phyloP scores from a whole-genome alignment of 2,113 vertebrate genomes.

The Tricholaema leucomelas region DNA sequence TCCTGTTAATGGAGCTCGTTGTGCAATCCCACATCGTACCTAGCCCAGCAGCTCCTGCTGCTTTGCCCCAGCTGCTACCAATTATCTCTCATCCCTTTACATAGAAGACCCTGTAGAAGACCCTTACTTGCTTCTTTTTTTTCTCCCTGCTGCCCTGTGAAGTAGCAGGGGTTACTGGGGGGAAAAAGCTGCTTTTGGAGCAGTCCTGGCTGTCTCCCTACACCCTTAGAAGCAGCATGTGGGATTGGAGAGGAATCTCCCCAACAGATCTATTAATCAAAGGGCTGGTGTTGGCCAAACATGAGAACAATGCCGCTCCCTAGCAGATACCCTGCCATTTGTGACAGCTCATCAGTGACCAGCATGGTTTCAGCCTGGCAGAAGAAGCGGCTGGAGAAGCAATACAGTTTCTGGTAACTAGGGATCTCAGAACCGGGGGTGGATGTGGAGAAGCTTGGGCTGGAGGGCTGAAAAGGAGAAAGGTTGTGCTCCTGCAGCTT shows the following conservation, averaged over 20 bases:
- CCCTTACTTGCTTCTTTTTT: not conserved
- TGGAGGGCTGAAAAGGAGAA: accelerated
- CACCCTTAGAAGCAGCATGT: not conserved
- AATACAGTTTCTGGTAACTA: not conserved
- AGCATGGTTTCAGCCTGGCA: not conserved
- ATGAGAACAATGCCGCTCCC: not conserved
- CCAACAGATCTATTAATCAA: not conserved
- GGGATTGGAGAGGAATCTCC: not conserved
- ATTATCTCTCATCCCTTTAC: not conserved
- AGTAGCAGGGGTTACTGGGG: not conserved
- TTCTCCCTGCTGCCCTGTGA: not conserved
- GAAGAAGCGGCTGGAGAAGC: not conserved
- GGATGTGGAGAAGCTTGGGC: not conserved
- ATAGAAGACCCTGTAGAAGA: not conserved
- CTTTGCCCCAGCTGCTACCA: not conserved
- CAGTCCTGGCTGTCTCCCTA: not conserved
- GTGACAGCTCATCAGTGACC: not conserved
- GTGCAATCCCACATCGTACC: not conserved
- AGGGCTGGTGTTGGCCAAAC: not conserved
- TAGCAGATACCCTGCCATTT: not conserved
- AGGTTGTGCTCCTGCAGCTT: not conserved
- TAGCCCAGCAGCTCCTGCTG: not conserved
- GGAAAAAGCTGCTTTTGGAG: not conserved
- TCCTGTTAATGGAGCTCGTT: not conserved
- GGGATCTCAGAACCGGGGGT: not conserved